Base-by-base conservation (phyloP, 1,140 invertebrate genomes). In the Drosophila kanapiae region DNA sequence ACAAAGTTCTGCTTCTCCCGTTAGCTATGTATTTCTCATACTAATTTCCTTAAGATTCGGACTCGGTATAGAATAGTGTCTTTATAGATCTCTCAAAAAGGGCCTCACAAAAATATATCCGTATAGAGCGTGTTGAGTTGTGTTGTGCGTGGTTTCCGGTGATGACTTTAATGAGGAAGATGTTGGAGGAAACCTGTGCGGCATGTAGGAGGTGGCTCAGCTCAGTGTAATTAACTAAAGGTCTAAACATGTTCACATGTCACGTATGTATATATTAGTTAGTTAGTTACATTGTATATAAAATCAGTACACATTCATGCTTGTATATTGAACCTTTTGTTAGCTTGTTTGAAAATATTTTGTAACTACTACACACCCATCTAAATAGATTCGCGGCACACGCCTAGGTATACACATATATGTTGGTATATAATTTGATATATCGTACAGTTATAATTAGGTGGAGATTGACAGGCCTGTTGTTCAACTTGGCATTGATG, bases 241-340 rank as follows among this genome's bases (percentile, higher is more conserved):
- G 53, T 60, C 42, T 65, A 78, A 75, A 74, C 38, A 16, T 70
- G 45, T 74, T 51, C 47, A 69, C 67, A 61, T 62, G 43, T 62
- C 29, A 18, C 14, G 11, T 67, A 71, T 43, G 35, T 65, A 70
- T 79, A 82, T 75, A 61, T 51, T 63, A 54, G 56, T 53, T 72
- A 74, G 49, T 65, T 57, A 16, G 54, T 57, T 53, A 62, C 48
- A 54, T 49, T 78, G 48, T 88, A 78, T 85, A 88, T 88, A 90
- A 90, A 85, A 82, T 90, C 78, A 87, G 83, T 87, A 87, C 83
- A 87, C 84, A 88, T 86, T 76, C 45, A 86, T 82, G 57, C 58
- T 82, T 81, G 69, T 83, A 82, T 82, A 84, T 83, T 63, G 63
- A 82, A 82, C 60, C 45, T 38, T 37, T 70, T 45, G 60, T 45